These are phyloP conservation scores for Microcebus lehilahytsara DNA, from an alignment of 2,113 vertebrate genomes.

Conservation along the genomic window DNA sequence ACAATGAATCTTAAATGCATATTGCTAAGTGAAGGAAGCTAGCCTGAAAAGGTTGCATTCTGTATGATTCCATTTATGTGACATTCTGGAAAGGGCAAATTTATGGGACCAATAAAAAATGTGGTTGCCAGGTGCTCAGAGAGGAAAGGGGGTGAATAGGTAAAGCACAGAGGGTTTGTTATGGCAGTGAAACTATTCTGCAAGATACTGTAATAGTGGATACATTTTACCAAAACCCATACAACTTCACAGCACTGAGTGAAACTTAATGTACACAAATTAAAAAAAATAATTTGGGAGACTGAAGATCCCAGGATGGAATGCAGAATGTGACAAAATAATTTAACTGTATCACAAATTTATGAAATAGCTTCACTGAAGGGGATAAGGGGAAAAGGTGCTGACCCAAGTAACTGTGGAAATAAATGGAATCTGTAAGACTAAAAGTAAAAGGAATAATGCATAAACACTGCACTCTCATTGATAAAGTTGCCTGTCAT, in stretches of 20 bases:
- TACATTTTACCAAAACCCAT: background rate
- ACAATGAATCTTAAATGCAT: background rate
- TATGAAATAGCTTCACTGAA: constrained; percentile 18
- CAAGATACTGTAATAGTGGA: background rate
- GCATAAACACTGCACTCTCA: background rate
- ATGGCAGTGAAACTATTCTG: background rate
- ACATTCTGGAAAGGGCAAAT: background rate
- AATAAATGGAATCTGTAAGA: background rate
- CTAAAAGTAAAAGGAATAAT: constrained; percentile 20
- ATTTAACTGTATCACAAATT: constrained; percentile 11
- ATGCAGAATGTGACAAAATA: constrained; percentile 7
- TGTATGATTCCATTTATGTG: background rate
- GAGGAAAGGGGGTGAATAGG: background rate
- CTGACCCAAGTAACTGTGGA: background rate
- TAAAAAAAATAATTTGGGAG: background rate
- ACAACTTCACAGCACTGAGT: background rate
- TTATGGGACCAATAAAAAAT: background rate
- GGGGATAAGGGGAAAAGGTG: background rate
- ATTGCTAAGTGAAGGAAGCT: background rate
- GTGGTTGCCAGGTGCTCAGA: background rate
- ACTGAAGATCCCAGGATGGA: background rate
- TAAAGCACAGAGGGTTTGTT: background rate
- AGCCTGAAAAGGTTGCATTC: background rate
- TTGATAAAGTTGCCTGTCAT: background rate
- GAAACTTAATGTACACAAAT: background rate